Conservation (phyloP, 2,797 vertebrate genomes). For the Hirundo rustica region DNA sequence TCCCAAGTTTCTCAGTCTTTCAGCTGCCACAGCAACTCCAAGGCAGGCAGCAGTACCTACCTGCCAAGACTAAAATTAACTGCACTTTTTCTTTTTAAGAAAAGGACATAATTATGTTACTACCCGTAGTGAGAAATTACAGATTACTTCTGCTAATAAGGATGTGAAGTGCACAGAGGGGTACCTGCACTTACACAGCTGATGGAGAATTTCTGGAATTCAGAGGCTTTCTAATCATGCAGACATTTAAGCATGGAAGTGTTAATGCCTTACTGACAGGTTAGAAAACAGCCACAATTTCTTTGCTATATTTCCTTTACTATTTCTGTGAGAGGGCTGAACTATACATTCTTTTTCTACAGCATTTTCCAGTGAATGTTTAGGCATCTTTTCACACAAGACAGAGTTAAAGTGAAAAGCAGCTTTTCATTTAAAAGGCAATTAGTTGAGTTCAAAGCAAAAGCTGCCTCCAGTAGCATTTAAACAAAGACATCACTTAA, state of each 20-base stretch:
- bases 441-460: not conserved
- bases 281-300: not conserved
- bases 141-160: constrained; percentile 19
- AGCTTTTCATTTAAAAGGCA: not conserved
- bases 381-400: not conserved
- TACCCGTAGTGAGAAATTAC: constrained; percentile 43
- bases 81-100: constrained; percentile 23
- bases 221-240: not conserved
- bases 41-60: not conserved
- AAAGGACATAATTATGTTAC: constrained; percentile 42
- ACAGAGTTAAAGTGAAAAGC: not conserved
- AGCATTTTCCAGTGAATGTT: not conserved
- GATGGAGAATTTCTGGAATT: not conserved
- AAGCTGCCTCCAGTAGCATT: not conserved
- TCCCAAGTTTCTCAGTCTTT: constrained; percentile 6
- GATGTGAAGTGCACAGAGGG: not conserved
- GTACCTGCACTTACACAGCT: not conserved
- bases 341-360: not conserved
- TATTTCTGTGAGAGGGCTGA: not conserved
- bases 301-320: not conserved
- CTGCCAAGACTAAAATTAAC: constrained; percentile 62
- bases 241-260: not conserved
- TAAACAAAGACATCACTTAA: not conserved
- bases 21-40: constrained; percentile 34
- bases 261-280: not conserved